These are phyloP conservation scores for Exephanes ischioxanthus DNA, from an alignment of 2,888 invertebrate genomes.

Conservation along the genomic window DNA sequence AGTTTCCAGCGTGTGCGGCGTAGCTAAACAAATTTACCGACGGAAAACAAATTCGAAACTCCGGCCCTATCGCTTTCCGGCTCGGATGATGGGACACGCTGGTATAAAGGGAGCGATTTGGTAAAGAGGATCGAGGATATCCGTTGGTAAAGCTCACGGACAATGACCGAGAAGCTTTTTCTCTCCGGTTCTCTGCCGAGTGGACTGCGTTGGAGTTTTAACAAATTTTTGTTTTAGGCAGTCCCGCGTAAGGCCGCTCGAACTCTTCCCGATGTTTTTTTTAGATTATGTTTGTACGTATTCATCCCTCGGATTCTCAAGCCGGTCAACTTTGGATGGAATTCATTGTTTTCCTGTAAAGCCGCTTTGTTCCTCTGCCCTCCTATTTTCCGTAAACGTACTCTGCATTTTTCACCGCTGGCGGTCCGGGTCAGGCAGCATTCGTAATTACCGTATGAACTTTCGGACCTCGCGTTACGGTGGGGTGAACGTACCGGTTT, in stretches of 20 bases:
- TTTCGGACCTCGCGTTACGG: not conserved
- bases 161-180: slow-evolving; percentile 25
- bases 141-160: slow-evolving; percentile 21
- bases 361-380: not conserved
- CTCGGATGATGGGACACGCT: slow-evolving; percentile 12
- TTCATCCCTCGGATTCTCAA: not conserved
- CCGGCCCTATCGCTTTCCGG: slow-evolving; percentile 26
- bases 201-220: not conserved
- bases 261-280: not conserved
- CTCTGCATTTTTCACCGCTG: slow-evolving; percentile 7
- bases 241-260: not conserved
- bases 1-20: slow-evolving; percentile 36
- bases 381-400: too few species aligned
- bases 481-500: not conserved
- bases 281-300: not conserved
- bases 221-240: not conserved
- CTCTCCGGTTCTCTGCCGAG: not conserved
- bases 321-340: not conserved
- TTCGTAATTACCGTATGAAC: not conserved
- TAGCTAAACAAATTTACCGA: slow-evolving; percentile 46
- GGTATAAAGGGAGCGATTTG: slow-evolving; percentile 30
- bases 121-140: slow-evolving; percentile 43
- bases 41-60: slow-evolving; percentile 42
- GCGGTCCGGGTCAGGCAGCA: not conserved
- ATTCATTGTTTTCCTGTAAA: not conserved